Conservation (phyloP, 2,888 invertebrate genomes). For the Morpho deidamia region DNA sequence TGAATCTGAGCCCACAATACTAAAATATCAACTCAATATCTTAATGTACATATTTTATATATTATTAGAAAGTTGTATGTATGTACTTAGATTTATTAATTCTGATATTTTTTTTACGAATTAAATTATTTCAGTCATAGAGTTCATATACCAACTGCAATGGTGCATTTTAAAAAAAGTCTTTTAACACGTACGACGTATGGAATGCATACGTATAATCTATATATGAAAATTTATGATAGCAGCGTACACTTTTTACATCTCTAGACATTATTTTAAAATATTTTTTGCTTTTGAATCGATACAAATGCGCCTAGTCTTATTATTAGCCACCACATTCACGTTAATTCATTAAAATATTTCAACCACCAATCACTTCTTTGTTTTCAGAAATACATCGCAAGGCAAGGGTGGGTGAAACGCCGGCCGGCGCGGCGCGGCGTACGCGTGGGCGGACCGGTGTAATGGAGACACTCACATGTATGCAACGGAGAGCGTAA, state of each 20-base stretch:
- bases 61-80: too few species aligned
- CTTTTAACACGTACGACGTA: background rate
- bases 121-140: background rate
- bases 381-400: conserved; percentile 46
- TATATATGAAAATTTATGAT: too few species aligned
- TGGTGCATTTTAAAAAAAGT: conserved; percentile 36
- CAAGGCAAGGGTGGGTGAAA: conserved; percentile 44
- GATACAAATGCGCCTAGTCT: background rate
- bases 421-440: conserved; percentile 56
- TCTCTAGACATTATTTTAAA: too few species aligned
- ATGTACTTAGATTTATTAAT: background rate
- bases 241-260: too few species aligned
- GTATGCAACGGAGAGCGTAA: conserved; percentile 48
- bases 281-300: too few species aligned
- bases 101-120: background rate
- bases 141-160: conserved; percentile 4
- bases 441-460: conserved; percentile 29
- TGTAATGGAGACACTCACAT: conserved; percentile 61
- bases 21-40: too few species aligned
- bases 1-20: too few species aligned
- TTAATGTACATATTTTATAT: too few species aligned
- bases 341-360: background rate
- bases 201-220: too few species aligned
- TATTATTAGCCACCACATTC: background rate
- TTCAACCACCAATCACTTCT: conserved; percentile 39